phyloP scores from a whole-genome alignment of 2,797 vertebrate genomes.

The Choloepus didactylus region DNA sequence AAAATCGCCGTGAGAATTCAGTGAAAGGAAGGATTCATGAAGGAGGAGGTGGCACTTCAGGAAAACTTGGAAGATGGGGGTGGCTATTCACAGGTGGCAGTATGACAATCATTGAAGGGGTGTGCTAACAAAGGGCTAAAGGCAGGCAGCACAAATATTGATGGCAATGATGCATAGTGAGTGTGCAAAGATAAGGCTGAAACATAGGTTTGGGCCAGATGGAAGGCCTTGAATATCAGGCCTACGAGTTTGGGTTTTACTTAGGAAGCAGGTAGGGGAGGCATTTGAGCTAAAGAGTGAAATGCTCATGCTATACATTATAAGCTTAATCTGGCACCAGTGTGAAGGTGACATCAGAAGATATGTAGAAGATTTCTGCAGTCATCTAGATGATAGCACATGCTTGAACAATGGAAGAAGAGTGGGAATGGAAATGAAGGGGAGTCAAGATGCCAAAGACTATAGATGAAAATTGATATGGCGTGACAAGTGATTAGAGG shows the following conservation, averaged over 20 bases:
- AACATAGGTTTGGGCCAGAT: background rate
- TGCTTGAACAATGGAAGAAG: background rate
- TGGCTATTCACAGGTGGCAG: background rate
- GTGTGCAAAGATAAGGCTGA: background rate
- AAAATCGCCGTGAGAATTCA: background rate
- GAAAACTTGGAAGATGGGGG: background rate
- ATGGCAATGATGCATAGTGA: background rate
- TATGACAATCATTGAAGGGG: background rate
- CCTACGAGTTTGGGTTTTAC: background rate
- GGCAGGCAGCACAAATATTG: background rate
- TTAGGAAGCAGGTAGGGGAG: background rate
- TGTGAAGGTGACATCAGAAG: background rate
- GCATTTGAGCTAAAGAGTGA: background rate
- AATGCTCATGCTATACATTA: background rate
- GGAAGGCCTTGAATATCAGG: background rate
- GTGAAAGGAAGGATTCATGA: background rate
- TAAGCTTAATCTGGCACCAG: background rate
- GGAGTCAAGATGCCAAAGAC: background rate
- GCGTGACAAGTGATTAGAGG: background rate
- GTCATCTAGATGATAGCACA: background rate
- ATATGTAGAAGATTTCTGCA: background rate
- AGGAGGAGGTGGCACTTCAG: background rate
- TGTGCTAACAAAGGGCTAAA: background rate
- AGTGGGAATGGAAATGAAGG: background rate
- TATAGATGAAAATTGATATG: background rate